phyloP scores from a whole-genome alignment of 1,140 invertebrate genomes.

The Amphibalanus amphitrite region DNA sequence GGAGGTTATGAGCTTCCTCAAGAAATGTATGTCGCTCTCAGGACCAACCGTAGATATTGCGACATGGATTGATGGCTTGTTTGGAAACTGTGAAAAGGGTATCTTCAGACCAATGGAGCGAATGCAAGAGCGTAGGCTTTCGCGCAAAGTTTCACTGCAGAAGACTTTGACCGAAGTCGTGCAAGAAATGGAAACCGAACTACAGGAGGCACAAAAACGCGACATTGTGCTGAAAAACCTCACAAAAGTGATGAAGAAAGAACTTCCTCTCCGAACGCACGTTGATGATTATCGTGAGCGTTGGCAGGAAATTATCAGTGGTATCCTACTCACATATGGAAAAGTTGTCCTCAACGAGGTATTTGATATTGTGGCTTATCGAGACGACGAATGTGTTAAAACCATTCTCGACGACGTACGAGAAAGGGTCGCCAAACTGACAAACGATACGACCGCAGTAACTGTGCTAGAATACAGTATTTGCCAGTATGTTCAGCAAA shows the following conservation, averaged over 20 bases:
- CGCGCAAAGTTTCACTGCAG: background rate
- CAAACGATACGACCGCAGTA: background rate
- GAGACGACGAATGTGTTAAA: background rate
- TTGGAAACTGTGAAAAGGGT: background rate
- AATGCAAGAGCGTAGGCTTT: background rate
- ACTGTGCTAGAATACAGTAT: background rate
- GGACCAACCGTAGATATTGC: background rate
- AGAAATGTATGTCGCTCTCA: background rate
- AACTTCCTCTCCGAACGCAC: background rate
- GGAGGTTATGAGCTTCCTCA: background rate
- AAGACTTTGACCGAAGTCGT: background rate
- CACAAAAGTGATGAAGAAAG: background rate
- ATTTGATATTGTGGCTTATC: background rate
- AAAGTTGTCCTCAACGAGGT: background rate
- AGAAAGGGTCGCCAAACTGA: background rate
- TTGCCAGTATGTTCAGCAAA: background rate
- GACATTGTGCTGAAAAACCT: background rate
- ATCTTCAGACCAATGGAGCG: background rate
- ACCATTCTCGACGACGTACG: background rate
- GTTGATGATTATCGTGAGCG: background rate
- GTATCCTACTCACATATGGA: background rate
- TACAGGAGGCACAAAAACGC: background rate
- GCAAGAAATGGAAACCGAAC: background rate
- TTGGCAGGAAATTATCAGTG: background rate
- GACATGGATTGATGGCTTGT: background rate